phyloP scores from a whole-genome alignment of 2,888 invertebrate genomes.

The Synanthedon formicaeformis region DNA sequence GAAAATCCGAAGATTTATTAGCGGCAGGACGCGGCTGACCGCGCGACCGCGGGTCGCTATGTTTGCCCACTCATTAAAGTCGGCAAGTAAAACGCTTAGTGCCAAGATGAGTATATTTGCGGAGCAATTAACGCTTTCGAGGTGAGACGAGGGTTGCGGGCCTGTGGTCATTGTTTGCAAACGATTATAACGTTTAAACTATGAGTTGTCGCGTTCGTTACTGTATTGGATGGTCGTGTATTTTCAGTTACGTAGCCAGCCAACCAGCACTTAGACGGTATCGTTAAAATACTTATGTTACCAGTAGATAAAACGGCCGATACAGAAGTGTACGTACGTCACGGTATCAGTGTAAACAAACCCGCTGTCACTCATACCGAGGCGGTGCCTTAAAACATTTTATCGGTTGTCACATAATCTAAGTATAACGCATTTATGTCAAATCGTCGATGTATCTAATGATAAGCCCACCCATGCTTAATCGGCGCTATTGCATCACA shows the following conservation, averaged over 20 bases:
- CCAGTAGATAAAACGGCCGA: conserved; percentile 43
- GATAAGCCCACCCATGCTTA: conserved; percentile 66
- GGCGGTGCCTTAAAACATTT: conserved; percentile 65
- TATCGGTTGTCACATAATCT: conserved; percentile 67
- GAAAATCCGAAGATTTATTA: conserved; percentile 67
- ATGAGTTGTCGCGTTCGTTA: conserved; percentile 4
- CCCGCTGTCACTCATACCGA: conserved; percentile 59
- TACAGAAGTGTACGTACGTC: conserved; percentile 50
- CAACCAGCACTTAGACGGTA: conserved; percentile 28
- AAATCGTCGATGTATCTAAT: conserved; percentile 57
- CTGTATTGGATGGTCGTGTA: neutral
- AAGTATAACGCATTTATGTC: conserved; percentile 67
- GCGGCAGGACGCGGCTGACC: conserved; percentile 49
- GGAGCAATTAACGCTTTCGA: conserved; percentile 63
- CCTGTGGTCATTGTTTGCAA: conserved; percentile 42
- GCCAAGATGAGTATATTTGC: conserved; percentile 68
- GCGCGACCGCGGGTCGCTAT: conserved; percentile 30
- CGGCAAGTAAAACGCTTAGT: conserved; percentile 60
- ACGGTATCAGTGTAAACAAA: conserved; percentile 56
- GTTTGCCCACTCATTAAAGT: conserved; percentile 69
- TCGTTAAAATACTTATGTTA: conserved; percentile 40
- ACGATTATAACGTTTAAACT: conserved; percentile 23
- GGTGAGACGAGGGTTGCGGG: conserved; percentile 59
- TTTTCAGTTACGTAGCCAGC: neutral
- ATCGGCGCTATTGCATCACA: conserved; percentile 37